phyloP scores from a whole-genome alignment of 2,113 vertebrate genomes.

The Aleadryas rufinucha region DNA sequence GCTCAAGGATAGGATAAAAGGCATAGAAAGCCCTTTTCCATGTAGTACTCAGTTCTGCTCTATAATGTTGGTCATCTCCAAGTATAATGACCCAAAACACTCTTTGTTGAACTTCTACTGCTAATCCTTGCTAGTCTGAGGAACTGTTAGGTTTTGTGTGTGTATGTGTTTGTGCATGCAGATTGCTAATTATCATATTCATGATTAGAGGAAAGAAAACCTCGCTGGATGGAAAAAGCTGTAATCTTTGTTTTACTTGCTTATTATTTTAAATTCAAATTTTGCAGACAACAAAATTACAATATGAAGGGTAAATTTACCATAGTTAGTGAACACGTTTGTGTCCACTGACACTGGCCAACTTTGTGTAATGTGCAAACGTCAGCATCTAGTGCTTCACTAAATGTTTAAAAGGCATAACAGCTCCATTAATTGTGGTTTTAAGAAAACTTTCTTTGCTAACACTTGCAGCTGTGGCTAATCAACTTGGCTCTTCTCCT shows the following conservation, averaged over 20 bases:
- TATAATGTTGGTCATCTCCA: background rate
- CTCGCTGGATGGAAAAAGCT: background rate
- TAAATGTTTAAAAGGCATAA: background rate
- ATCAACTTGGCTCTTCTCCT: background rate
- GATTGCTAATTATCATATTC: background rate
- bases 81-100: background rate
- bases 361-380: background rate
- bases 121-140: background rate
- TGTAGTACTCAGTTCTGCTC: background rate
- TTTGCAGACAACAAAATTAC: background rate
- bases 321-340: background rate
- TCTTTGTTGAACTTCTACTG: background rate
- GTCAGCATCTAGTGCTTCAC: background rate
- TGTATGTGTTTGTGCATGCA: background rate
- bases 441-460: background rate
- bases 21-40: background rate
- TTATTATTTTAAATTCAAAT: background rate
- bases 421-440: background rate
- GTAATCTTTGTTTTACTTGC: background rate
- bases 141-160: background rate
- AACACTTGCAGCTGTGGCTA: background rate
- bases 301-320: background rate
- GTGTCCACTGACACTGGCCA: background rate
- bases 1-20: background rate
- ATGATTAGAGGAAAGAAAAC: background rate